Evolutionary conservation across 2,797 vertebrate species (phyloP).

Genomic region (Aquila chrysaetos): DNA sequence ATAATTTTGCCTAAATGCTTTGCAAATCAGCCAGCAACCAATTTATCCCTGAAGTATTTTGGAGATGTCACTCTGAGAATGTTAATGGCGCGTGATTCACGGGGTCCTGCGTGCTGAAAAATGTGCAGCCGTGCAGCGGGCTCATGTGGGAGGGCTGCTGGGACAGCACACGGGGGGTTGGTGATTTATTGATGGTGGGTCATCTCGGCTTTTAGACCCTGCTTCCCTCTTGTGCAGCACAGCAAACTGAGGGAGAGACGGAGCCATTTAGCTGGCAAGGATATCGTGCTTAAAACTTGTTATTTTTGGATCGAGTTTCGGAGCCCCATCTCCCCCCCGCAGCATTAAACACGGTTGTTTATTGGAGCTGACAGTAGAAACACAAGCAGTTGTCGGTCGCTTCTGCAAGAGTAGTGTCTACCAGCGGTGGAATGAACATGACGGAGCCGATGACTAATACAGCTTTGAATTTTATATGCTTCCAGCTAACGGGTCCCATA

Average conservation of each 20-base stretch:
- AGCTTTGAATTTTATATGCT: conserved; percentile 24
- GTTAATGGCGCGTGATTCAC: neutral
- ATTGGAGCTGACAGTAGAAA: conserved; percentile 52
- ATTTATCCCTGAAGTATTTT: conserved; percentile 24
- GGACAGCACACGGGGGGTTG: neutral
- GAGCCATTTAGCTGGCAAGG: neutral
- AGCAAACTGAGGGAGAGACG: neutral
- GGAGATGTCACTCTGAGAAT: conserved; percentile 28
- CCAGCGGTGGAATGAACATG: neutral
- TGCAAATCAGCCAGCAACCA: conserved; percentile 54
- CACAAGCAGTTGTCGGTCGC: conserved; percentile 26
- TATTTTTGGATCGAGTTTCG: neutral
- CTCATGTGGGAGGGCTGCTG: neutral
- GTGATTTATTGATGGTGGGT: neutral
- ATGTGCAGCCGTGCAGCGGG: fast-evolving
- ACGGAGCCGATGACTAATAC: conserved; percentile 25
- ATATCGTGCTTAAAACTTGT: neutral
- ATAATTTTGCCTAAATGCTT: conserved; percentile 7
- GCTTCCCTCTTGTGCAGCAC: neutral
- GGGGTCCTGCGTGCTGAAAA: neutral
- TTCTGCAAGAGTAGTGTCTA: conserved; percentile 30
- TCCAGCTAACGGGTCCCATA: conserved; percentile 14
- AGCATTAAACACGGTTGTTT: neutral
- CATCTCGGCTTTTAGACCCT: neutral
- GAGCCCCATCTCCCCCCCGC: neutral